A percentile compares a stretch with the other conserved stretches of the same genome.
These are phyloP conservation scores for Brachionus angularis DNA, from an alignment of 1,140 invertebrate species.

Conservation along the genomic window DNA sequence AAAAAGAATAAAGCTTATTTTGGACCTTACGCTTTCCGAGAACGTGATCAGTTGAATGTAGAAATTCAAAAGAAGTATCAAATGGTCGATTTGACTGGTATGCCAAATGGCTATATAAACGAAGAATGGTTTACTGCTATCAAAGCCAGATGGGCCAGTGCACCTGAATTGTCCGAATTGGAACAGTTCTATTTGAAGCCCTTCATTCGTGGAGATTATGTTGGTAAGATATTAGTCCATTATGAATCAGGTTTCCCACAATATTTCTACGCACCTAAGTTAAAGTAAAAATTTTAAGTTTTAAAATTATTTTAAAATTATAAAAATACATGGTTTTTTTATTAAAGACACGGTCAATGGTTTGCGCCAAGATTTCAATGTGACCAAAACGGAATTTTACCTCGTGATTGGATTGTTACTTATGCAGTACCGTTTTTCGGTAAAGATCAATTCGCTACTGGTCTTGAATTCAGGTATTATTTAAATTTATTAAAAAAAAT, in stretches of 20 bases:
- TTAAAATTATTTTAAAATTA: too few relatives aligned
- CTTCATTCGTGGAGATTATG: slow-evolving; percentile 80
- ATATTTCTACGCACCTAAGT: slow-evolving; percentile 43
- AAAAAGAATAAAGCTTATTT: slow-evolving; percentile 64
- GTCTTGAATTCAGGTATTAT: slow-evolving; percentile 57
- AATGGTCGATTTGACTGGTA: slow-evolving; percentile 46
- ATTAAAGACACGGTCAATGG: slow-evolving; percentile 82
- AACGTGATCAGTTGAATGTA: slow-evolving; percentile 64
- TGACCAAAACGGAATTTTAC: slow-evolving; percentile 65
- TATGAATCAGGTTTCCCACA: slow-evolving; percentile 29
- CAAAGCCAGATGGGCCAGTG: slow-evolving; percentile 77
- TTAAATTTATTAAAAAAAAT: slow-evolving; percentile 23
- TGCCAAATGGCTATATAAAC: slow-evolving; percentile 44
- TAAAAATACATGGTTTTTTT: too few relatives aligned
- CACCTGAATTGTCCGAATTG: slow-evolving; percentile 71
- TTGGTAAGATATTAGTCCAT: slow-evolving; percentile 35
- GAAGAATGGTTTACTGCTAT: slow-evolving; percentile 42
- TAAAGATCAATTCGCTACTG: slow-evolving; percentile 76
- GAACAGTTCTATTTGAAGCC: slow-evolving; percentile 89
- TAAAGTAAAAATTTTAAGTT: slow-evolving; percentile 22
- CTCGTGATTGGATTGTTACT: slow-evolving; percentile 88
- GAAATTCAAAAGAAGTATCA: slow-evolving; percentile 41
- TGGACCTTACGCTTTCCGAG: slow-evolving; percentile 89
- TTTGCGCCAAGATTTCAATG: slow-evolving; percentile 88
- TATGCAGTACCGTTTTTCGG: slow-evolving; percentile 95